These are phyloP conservation scores for Calliphora vicina DNA, from an alignment of 1,140 invertebrate genomes.

Conservation along the genomic window DNA sequence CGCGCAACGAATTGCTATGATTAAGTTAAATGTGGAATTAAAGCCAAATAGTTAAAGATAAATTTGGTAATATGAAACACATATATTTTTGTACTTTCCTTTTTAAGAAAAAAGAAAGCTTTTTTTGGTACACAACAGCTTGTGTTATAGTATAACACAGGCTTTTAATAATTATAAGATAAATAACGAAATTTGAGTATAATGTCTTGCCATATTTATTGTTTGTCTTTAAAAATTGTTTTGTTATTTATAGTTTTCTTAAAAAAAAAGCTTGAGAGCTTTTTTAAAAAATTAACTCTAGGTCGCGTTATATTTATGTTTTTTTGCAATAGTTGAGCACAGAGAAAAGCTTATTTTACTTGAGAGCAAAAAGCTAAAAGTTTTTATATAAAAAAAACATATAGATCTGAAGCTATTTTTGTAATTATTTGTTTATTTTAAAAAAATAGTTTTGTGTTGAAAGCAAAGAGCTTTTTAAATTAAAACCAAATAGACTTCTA, in stretches of 20 bases:
- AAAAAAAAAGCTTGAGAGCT: too few species aligned
- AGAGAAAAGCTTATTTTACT: too few species aligned
- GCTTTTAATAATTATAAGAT: neutral
- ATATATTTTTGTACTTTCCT: neutral
- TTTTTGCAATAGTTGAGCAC: too few species aligned
- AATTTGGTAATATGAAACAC: neutral
- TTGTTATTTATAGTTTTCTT: neutral
- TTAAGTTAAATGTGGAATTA: neutral
- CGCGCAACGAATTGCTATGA: conserved; percentile 54
- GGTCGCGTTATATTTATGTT: too few species aligned
- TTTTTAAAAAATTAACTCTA: too few species aligned
- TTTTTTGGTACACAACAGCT: neutral
- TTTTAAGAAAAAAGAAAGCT: neutral
- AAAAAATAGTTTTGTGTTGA: too few species aligned
- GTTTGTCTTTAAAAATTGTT: neutral
- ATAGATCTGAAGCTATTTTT: too few species aligned
- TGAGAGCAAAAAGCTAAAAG: too few species aligned
- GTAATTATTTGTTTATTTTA: neutral
- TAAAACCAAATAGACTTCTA: too few species aligned
- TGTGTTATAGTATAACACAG: neutral
- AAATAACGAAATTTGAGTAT: neutral
- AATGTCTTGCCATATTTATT: neutral
- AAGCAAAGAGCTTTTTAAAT: too few species aligned
- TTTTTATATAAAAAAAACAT: too few species aligned
- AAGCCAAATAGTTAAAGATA: neutral